Conservation (phyloP, 2,888 invertebrate genomes). For the Gymnoscelis rufifasciata region DNA sequence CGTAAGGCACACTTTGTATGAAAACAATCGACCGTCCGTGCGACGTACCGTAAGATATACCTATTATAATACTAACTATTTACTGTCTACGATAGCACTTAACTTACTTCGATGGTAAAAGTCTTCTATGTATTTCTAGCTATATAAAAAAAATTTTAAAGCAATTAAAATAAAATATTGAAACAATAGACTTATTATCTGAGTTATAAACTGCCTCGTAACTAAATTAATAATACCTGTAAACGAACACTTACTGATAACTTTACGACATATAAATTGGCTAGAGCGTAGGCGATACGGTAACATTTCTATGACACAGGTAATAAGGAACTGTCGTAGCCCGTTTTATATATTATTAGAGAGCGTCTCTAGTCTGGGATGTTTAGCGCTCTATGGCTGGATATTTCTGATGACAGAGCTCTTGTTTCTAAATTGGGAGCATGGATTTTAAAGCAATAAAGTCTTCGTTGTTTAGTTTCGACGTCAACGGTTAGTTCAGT, state of each 20-base stretch:
- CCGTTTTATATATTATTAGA: not conserved
- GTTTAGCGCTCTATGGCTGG: not conserved
- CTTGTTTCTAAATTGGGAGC: conserved; percentile 13
- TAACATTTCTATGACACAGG: conserved; percentile 2
- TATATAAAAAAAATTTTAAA: too few species aligned
- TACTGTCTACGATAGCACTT: too few species aligned
- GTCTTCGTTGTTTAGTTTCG: conserved; percentile 60
- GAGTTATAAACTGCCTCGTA: not conserved
- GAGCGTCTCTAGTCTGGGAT: conserved; percentile 4
- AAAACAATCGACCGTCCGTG: too few species aligned
- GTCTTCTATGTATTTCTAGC: too few species aligned
- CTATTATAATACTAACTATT: too few species aligned
- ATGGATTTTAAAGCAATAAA: conserved; percentile 35
- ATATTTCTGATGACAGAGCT: conserved; percentile 11
- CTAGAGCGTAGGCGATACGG: not conserved
- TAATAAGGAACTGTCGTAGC: conserved; percentile 1
- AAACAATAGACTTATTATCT: too few species aligned
- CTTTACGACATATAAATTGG: conserved; percentile 3
- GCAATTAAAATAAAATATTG: too few species aligned
- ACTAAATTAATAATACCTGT: not conserved
- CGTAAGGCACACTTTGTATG: too few species aligned
- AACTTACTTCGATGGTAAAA: too few species aligned
- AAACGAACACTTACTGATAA: not conserved
- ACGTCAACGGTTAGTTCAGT: conserved; percentile 42
- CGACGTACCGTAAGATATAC: too few species aligned